Base-by-base conservation (phyloP, 2,797 vertebrate species). In the Parauchenoglanis punctatus region DNA sequence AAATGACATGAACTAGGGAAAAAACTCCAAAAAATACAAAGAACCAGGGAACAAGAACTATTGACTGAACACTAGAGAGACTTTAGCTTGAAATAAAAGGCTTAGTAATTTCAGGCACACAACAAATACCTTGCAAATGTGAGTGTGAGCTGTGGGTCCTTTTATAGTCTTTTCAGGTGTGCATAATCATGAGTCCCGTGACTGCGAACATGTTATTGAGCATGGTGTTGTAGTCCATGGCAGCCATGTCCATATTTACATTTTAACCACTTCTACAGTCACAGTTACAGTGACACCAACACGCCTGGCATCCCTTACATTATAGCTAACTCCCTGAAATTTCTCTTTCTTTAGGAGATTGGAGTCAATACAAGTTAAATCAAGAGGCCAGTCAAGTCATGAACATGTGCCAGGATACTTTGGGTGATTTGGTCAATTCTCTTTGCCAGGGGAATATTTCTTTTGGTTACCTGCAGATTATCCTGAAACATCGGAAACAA, bases 391-490 rank as follows among this genome's bases (percentile, higher is more conserved):
- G 0, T 0, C 85, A 88, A 8, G 70, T 94, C 2, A 88, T 95
- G 58, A 49, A 87, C 86, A 75, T 82, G 83, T 91, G 89, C 61
- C 18, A 90, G 86, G 67, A 23, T 2, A 85, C 77, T 0, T 87
- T 95, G 4, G 59, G 28, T 0, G 63, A 40, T 35, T 91, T 96
- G 88, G 44, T 95, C 87, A 89, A 23, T 2, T 89, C 90, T 52
- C 90, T 96, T 87, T 90, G 92, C 15, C 89, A 86, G 61, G 96
- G 96, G 83, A 20, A 89, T 81, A 86, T 96, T 25, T 0, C 72
- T 2, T 75, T 93, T 25, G 91, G 92, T 75, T 85, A 95, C 56
- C 92, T 96, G 18, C 88, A 91, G 88, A 91, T 83, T 70, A 94
- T 93, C 88, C 87, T 95, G 82, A 90, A 91, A 35, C 2, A 94